Percentiles rank a stretch among this genome's conserved stretches.
Conservation (phyloP, 2,888 invertebrate genomes). For the Phengaris arion region DNA sequence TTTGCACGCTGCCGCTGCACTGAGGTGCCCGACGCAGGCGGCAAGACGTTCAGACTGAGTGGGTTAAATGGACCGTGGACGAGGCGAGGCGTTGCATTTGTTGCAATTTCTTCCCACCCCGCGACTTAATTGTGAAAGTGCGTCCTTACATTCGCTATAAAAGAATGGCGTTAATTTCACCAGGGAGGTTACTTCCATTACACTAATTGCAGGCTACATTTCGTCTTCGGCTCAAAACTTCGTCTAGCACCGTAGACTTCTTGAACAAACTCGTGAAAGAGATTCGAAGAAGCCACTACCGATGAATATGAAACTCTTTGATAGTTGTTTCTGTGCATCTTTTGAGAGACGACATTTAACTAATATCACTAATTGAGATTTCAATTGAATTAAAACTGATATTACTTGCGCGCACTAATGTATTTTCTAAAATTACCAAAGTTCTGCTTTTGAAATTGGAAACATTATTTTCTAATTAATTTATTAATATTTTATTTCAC, state of each 20-base stretch:
- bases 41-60: slow-evolving; percentile 47
- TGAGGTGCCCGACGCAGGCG: not conserved
- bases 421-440: not conserved
- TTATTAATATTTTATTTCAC: slow-evolving; percentile 60
- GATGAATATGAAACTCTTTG: slow-evolving; percentile 61
- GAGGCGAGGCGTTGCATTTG: slow-evolving; percentile 67
- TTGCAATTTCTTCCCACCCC: slow-evolving; percentile 71
- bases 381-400: slow-evolving; percentile 72
- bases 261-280: slow-evolving; percentile 66
- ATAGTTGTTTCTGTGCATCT: slow-evolving; percentile 37
- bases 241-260: slow-evolving; percentile 60
- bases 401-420: not conserved
- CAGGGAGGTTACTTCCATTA: slow-evolving; percentile 73
- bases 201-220: slow-evolving; percentile 76
- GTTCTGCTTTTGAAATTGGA: not conserved
- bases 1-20: not conserved
- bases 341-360: slow-evolving; percentile 63
- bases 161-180: slow-evolving; percentile 70
- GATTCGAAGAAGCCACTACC: slow-evolving; percentile 62
- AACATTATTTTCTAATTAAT: slow-evolving; percentile 18
- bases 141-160: slow-evolving; percentile 65
- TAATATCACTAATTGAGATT: slow-evolving; percentile 78
- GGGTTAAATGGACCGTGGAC: slow-evolving; percentile 72
- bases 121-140: slow-evolving; percentile 70
- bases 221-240: slow-evolving; percentile 73